Percentiles rank a stretch among this genome's conserved stretches.
Conservation (phyloP, 1,140 invertebrate species). For the Wiebesia pumilae region DNA sequence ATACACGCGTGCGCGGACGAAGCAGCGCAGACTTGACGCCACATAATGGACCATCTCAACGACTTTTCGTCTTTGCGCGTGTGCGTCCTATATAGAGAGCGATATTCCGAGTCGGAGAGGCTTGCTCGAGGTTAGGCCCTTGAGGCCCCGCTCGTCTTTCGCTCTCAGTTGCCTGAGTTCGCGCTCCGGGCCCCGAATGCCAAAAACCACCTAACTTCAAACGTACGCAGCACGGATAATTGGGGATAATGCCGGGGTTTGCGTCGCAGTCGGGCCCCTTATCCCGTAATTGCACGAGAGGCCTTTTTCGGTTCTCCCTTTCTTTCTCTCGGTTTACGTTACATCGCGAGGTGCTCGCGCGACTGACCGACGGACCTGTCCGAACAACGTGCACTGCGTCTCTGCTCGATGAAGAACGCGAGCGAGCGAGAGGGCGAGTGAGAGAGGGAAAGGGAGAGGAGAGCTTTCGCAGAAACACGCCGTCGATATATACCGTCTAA, state of each 20-base stretch:
- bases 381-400: slow-evolving; percentile 2
- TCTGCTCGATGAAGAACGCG: background rate
- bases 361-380: slow-evolving; percentile 59
- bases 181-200: slow-evolving; percentile 56
- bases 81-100: background rate
- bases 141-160: slow-evolving; percentile 56
- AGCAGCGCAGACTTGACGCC: slow-evolving; percentile 59
- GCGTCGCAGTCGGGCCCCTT: slow-evolving; percentile 50
- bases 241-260: slow-evolving; percentile 71
- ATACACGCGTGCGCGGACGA: background rate
- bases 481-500: slow-evolving; percentile 55
- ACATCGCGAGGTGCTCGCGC: slow-evolving; percentile 54
- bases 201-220: slow-evolving; percentile 65
- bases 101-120: background rate
- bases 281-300: slow-evolving; percentile 69
- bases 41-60: slow-evolving; percentile 60
- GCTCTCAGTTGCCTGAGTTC: slow-evolving; percentile 55
- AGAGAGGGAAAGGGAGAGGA: background rate
- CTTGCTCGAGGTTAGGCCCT: slow-evolving; percentile 40
- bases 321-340: slow-evolving; percentile 42
- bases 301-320: slow-evolving; percentile 60
- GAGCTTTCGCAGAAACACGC: slow-evolving; percentile 47
- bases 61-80: background rate
- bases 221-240: slow-evolving; percentile 68
- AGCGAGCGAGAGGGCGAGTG: background rate